Base-by-base conservation (phyloP, 1,140 invertebrate species). In the Drosophila erecta region DNA sequence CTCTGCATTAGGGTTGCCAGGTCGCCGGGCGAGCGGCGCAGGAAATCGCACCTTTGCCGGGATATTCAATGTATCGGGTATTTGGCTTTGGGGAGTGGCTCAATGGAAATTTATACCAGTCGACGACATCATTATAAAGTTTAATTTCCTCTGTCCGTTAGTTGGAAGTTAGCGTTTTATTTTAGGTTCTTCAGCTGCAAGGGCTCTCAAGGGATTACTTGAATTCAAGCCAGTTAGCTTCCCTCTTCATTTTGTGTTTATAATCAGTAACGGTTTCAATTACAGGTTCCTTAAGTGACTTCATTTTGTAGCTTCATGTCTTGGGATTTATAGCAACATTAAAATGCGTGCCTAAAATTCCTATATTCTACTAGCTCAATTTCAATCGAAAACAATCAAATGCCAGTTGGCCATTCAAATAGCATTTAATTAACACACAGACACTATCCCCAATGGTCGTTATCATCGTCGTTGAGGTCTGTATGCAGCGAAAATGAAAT, bases 401-500 rank as follows among this genome's bases (percentile, higher is more conserved):
- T 30, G 30, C 30, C 20, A 38, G 14, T 38, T 60, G 22, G 22
- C 12, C 15, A 30, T 44, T 27, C 12, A 27, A 33, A 54, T 35
- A 33, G 38, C 50, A 44, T 54, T 62, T 54, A 54, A 54, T 62
- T 62, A 54, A 50, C 27, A 43, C 27, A 62, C 37, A 43, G 22
- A 33, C 40, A n/a, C 47, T 10, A 3, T 22, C 27, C 24, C 11
- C 46, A 30, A 15, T 24, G 8, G 5, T 30, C 11, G 33, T 27
- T 43, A 46, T 57, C 44, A 44, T 43, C 53, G 11, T 55, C 24
- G 41, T 55, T 7, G 33, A n/a, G 15, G 41, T 35, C 6, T 7
- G 33, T n/a, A 24, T 41, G 53, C 47, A 38, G 70, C 74, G n/a
- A n/a, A n/a, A n/a, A n/a, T n/a, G 30, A 60, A 76, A 76, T 78